Conservation (phyloP, 2,797 vertebrate species). For the Scarus forsteni region DNA sequence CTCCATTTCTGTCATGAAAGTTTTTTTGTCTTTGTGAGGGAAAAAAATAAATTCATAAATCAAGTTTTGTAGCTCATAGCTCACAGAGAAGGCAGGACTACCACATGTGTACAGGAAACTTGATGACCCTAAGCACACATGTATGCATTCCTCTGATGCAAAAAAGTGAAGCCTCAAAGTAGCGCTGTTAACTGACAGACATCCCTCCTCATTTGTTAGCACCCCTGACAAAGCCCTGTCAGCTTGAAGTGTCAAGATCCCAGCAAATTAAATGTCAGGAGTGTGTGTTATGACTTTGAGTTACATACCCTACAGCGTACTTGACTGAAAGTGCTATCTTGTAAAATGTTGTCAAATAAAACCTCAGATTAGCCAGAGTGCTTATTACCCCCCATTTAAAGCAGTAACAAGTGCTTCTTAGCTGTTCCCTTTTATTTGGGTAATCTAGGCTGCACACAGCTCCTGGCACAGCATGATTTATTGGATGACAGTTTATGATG, state of each 20-base stretch:
- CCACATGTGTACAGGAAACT: conserved; percentile 44
- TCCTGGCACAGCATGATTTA: conserved; percentile 16
- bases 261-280: conserved; percentile 64
- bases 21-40: no score
- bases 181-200: conserved; percentile 39
- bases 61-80: neutral
- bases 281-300: conserved; percentile 42
- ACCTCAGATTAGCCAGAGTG: conserved; percentile 50
- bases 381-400: conserved; percentile 45
- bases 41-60: no score
- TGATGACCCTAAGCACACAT: conserved; percentile 43
- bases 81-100: conserved; percentile 19
- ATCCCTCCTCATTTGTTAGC: conserved; percentile 62
- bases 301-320: conserved; percentile 60
- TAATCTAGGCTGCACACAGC: conserved; percentile 8
- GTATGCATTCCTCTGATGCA: conserved; percentile 6
- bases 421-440: conserved; percentile 22
- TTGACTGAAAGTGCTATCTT: conserved; percentile 48
- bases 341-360: conserved; percentile 61
- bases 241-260: conserved; percentile 57
- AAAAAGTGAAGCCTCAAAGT: neutral
- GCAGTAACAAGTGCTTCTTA: conserved; percentile 20
- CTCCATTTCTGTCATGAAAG: no score
- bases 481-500: conserved; percentile 26
- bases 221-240: conserved; percentile 62